phyloP scores from a whole-genome alignment of 92 coral and sea anemone species.

The Umimayanthus chanpuru region DNA sequence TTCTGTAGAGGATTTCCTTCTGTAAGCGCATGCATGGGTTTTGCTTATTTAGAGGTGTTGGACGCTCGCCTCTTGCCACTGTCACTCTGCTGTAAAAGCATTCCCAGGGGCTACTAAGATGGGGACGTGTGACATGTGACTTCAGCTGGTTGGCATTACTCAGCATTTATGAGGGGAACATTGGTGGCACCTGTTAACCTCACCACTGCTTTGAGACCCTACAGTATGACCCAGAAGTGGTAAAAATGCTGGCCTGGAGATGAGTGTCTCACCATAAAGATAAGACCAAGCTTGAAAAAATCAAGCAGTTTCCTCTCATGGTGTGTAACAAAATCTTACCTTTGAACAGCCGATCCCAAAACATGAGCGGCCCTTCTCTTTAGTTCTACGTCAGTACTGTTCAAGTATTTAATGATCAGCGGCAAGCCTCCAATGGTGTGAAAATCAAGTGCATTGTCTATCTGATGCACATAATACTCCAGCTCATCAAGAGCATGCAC shows the following conservation, averaged over 20 bases:
- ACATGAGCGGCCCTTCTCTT: slow-evolving; percentile 76
- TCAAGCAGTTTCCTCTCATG: not conserved
- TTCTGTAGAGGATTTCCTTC: too few species aligned
- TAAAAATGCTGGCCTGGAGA: not conserved
- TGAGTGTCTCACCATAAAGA: not conserved
- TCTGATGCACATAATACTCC: slow-evolving; percentile 93
- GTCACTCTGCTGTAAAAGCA: too few species aligned
- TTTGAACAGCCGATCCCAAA: slow-evolving; percentile 95
- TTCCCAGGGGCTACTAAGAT: too few species aligned
- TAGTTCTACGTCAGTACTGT: slow-evolving; percentile 75
- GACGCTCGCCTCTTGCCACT: too few species aligned
- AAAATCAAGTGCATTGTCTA: slow-evolving; percentile 94
- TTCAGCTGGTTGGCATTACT: too few species aligned
- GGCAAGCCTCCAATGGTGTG: slow-evolving; percentile 84
- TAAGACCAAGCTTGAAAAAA: not conserved
- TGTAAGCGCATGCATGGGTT: too few species aligned
- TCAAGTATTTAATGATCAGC: slow-evolving; percentile 72
- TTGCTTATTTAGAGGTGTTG: too few species aligned
- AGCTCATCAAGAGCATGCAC: slow-evolving; percentile 82
- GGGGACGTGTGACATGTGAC: too few species aligned
- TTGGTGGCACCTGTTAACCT: too few species aligned
- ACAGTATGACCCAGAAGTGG: too few species aligned
- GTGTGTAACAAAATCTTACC: slow-evolving; percentile 48
- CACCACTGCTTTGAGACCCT: too few species aligned
- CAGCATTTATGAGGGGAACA: too few species aligned